Percentiles rank a stretch among this genome's conserved stretches.
Conservation (phyloP, 2,797 vertebrate genomes). For the Chaetophractus vellerosus region DNA sequence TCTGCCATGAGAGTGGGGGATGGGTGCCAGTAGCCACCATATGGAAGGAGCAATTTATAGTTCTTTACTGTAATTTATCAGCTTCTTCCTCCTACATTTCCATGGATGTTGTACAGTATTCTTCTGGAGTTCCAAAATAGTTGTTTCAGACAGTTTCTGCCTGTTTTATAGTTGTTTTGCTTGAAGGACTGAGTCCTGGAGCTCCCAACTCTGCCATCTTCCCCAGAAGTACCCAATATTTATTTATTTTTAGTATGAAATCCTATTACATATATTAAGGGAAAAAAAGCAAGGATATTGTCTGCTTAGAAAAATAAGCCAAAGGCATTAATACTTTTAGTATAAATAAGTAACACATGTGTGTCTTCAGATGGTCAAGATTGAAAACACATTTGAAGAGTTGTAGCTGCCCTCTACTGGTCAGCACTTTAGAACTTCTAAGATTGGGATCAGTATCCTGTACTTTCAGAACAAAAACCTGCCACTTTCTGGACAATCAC, state of each 20-base stretch:
- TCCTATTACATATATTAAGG: not conserved
- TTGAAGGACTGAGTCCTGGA: no score
- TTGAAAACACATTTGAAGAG: not conserved
- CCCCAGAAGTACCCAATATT: no score
- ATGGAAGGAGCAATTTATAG: no score
- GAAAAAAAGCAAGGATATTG: not conserved
- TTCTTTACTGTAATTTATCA: no score
- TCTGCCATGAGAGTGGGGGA: no score
- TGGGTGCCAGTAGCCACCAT: not conserved
- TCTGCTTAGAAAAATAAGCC: not conserved
- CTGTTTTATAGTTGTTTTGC: no score
- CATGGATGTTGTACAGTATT: no score
- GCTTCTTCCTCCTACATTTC: no score
- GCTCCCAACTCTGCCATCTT: no score
- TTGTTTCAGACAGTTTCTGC: no score
- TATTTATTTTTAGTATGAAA: not conserved
- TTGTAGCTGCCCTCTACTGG: constrained; percentile 55
- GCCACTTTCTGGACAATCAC: not conserved
- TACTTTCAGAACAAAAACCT: not conserved
- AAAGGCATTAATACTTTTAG: not conserved
- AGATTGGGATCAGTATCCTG: rapidly evolving
- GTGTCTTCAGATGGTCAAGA: not conserved
- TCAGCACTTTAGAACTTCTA: not conserved
- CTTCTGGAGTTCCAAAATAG: no score
- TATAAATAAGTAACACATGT: not conserved